Evolutionary conservation across 2,113 vertebrate genomes (phyloP).

Genomic region (Redunca redunca): DNA sequence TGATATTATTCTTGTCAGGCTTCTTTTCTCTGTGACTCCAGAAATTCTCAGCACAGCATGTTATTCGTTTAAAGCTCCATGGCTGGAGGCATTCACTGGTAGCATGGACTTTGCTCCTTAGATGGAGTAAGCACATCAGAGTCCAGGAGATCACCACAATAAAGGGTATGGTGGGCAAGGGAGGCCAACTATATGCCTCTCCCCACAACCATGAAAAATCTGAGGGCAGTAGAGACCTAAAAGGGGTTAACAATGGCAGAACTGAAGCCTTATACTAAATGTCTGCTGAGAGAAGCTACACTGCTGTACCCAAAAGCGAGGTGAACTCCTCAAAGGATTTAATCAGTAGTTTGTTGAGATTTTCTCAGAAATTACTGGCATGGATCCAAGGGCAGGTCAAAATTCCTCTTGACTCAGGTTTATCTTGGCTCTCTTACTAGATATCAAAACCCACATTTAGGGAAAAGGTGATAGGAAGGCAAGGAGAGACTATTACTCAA

Average conservation of each 20-base stretch:
- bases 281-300: not conserved
- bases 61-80: not conserved
- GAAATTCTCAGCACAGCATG: not conserved
- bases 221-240: not conserved
- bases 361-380: not conserved
- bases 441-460: not conserved
- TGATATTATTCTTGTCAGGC: not conserved
- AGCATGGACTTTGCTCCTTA: not conserved
- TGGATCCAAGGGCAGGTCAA: not conserved
- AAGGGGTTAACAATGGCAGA: not conserved
- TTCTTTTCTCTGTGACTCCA: not conserved
- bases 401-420: not conserved
- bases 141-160: not conserved
- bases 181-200: not conserved
- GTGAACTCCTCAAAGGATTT: not conserved
- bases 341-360: not conserved
- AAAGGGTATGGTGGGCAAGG: not conserved
- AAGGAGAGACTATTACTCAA: not conserved
- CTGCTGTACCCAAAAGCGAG: not conserved
- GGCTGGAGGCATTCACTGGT: not conserved
- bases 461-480: not conserved
- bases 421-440: not conserved
- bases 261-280: not conserved
- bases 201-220: not conserved
- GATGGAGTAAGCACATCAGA: not conserved